Evolutionary conservation across 64 coral and sea anemone species (phyloP).

Genomic region (Astreopora myriophthalma): DNA sequence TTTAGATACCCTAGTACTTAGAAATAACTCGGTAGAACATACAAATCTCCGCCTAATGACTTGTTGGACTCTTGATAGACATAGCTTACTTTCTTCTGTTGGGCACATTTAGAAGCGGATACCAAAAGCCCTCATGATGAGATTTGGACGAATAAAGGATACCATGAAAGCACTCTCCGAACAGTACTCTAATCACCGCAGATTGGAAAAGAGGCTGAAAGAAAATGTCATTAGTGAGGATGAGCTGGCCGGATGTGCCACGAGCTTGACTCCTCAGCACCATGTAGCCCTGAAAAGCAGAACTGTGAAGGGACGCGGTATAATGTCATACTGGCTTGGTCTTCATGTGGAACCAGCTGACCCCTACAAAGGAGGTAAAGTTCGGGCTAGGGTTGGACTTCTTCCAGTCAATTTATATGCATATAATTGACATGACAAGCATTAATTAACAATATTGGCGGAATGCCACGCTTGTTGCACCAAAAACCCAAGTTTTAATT

Average conservation of each 20-base stretch:
- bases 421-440: no score
- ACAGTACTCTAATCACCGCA: not conserved
- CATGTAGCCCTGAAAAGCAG: not conserved
- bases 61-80: no score
- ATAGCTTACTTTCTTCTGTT: not conserved
- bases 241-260: not conserved
- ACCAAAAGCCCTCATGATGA: not conserved
- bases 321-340: slow-evolving; percentile 3
- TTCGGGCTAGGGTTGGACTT: not conserved
- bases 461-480: no score
- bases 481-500: no score
- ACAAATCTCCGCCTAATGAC: no score
- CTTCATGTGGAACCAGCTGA: slow-evolving; percentile 11
- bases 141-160: no score
- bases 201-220: not conserved
- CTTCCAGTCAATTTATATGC: no score
- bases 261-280: not conserved
- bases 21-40: no score
- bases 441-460: no score
- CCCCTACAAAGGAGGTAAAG: not conserved
- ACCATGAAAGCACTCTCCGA: not conserved
- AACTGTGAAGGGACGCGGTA: not conserved
- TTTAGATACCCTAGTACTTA: no score
- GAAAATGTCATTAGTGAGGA: not conserved
- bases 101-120: not conserved